Conservation (phyloP, 2,888 invertebrate species). For the Lycia hirtaria region DNA sequence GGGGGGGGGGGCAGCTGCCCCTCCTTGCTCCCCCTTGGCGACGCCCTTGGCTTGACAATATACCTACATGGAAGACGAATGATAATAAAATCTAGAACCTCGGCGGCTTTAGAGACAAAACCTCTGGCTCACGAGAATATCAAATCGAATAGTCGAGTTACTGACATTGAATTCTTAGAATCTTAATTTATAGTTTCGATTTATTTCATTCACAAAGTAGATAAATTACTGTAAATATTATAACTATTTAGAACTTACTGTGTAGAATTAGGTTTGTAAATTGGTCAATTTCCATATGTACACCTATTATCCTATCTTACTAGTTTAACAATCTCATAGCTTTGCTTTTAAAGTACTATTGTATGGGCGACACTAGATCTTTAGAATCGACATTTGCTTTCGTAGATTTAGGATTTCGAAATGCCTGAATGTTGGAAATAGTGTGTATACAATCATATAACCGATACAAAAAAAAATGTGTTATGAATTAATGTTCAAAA, state of each 20-base stretch:
- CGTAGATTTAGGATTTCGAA: constrained; percentile 61
- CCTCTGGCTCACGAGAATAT: constrained; percentile 2
- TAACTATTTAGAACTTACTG: constrained; percentile 46
- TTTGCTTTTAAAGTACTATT: constrained; percentile 63
- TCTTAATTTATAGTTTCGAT: constrained; percentile 10
- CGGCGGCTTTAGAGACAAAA: neutral
- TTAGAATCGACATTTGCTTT: constrained; percentile 64
- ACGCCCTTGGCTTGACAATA: too few relatives aligned
- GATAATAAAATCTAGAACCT: neutral
- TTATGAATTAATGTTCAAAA: constrained; percentile 20
- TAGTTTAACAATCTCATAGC: constrained; percentile 63
- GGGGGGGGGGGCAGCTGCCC: too few relatives aligned
- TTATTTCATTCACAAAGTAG: constrained; percentile 49
- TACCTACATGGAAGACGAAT: neutral
- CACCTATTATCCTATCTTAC: constrained; percentile 64
- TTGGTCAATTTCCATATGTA: constrained; percentile 77
- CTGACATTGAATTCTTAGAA: constrained; percentile 10
- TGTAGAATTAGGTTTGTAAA: constrained; percentile 72
- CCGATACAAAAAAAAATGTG: constrained; percentile 10
- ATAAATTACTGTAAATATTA: constrained; percentile 58
- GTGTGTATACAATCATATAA: constrained; percentile 23
- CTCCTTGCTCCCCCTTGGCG: too few relatives aligned
- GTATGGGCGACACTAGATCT: constrained; percentile 61
- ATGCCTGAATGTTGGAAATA: constrained; percentile 41
- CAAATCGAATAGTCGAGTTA: constrained; percentile 6